phyloP scores from a whole-genome alignment of 2,888 invertebrate species.

The Pycnomerus fuliginosus region DNA sequence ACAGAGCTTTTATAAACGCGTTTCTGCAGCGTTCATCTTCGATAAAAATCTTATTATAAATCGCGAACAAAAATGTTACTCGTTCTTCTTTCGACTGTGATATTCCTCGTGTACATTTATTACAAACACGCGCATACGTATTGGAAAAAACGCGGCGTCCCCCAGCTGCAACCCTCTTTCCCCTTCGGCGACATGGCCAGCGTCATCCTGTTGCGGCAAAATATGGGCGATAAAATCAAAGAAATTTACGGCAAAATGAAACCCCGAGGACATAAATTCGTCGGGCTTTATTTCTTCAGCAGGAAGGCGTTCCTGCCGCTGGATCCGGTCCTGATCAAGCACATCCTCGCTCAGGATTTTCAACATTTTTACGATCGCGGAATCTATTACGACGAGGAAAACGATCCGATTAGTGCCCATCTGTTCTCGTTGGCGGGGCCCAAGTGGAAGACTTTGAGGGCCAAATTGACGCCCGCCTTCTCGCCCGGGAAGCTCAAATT shows the following conservation, averaged over 20 bases:
- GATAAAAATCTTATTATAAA: constrained; percentile 13
- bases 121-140: constrained; percentile 56
- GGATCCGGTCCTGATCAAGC: constrained; percentile 62
- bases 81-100: neutral
- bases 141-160: constrained; percentile 62
- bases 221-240: constrained; percentile 63
- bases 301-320: constrained; percentile 63
- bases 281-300: constrained; percentile 65
- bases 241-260: constrained; percentile 60
- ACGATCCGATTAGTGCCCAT: constrained; percentile 62
- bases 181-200: constrained; percentile 64
- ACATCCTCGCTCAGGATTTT: constrained; percentile 60
- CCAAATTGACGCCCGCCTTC: constrained; percentile 66
- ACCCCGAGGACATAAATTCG: constrained; percentile 44
- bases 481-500: constrained; percentile 66
- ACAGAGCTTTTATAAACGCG: constrained; percentile 7
- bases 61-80: neutral
- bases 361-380: constrained; percentile 66
- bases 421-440: constrained; percentile 60
- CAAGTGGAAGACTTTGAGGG: constrained; percentile 63
- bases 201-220: constrained; percentile 57
- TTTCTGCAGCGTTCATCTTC: constrained; percentile 4
- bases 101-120: constrained; percentile 35
- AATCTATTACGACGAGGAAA: constrained; percentile 60
- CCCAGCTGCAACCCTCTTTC: constrained; percentile 58